Percentiles rank a stretch among this genome's conserved stretches.
Conservation (phyloP, 2,888 invertebrate species). For the Brachycybe producta region DNA sequence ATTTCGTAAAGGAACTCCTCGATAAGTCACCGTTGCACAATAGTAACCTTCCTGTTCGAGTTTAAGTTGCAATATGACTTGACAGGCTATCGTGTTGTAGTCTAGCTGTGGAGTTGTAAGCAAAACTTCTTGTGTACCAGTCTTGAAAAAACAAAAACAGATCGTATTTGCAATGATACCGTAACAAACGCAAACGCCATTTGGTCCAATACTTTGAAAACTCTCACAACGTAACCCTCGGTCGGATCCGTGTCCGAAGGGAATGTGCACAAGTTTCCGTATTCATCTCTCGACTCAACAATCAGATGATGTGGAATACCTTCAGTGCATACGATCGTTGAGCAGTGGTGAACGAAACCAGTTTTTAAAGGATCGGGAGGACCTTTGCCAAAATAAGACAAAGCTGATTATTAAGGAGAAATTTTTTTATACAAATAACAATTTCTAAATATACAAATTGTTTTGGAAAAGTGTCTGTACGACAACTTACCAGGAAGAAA, state of each 20-base stretch:
- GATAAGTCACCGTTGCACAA: constrained; percentile 63
- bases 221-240: constrained; percentile 39
- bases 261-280: constrained; percentile 60
- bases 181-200: not conserved
- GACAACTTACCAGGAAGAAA: constrained; percentile 53
- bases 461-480: no score
- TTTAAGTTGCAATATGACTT: constrained; percentile 60
- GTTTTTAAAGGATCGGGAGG: constrained; percentile 70
- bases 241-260: constrained; percentile 42
- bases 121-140: constrained; percentile 40
- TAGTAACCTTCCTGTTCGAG: constrained; percentile 70
- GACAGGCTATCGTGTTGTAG: constrained; percentile 65
- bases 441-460: no score
- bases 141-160: constrained; percentile 37
- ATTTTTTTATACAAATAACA: no score
- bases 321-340: constrained; percentile 70
- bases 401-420: not conserved
- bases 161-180: not conserved
- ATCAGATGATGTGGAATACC: constrained; percentile 60
- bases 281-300: constrained; percentile 83
- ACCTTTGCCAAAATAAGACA: constrained; percentile 39
- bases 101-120: constrained; percentile 41
- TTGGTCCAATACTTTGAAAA: not conserved
- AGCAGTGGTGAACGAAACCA: constrained; percentile 65
- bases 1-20: constrained; percentile 61